A percentile compares a stretch with the other conserved stretches of the same genome.
Evolutionary conservation across 2,888 invertebrate species (phyloP).

Genomic region (Chrysolina haemoptera): DNA sequence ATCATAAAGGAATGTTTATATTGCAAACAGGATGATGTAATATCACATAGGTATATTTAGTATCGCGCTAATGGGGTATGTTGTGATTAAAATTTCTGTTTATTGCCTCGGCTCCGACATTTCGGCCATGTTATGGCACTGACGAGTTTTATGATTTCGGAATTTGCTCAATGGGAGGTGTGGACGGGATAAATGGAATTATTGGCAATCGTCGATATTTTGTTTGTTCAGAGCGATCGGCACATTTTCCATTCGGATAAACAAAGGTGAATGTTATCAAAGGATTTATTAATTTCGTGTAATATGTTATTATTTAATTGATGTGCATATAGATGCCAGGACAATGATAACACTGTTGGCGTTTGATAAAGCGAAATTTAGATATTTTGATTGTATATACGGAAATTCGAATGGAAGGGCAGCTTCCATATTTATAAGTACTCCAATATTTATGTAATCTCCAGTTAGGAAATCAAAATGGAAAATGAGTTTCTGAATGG

Average conservation of each 20-base stretch:
- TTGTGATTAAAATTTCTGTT: conserved; percentile 70
- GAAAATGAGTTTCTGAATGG: no score
- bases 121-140: conserved; percentile 64
- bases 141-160: conserved; percentile 65
- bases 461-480: no score
- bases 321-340: neutral
- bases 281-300: conserved; percentile 54
- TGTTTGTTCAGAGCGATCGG: conserved; percentile 67
- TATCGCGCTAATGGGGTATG: conserved; percentile 70
- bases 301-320: conserved; percentile 39
- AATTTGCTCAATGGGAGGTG: conserved; percentile 57
- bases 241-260: conserved; percentile 66
- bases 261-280: conserved; percentile 64
- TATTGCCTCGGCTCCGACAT: conserved; percentile 65
- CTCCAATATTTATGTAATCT: neutral
- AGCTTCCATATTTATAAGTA: neutral
- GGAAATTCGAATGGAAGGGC: neutral
- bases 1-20: conserved; percentile 69
- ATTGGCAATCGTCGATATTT: conserved; percentile 69
- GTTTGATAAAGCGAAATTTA: conserved; percentile 10
- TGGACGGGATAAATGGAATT: conserved; percentile 68
- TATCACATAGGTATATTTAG: conserved; percentile 69
- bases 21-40: conserved; percentile 66
- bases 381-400: neutral
- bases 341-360: conserved; percentile 15